Evolutionary conservation across 2,113 vertebrate species (phyloP).

Genomic region (Brienomyrus longianalis): DNA sequence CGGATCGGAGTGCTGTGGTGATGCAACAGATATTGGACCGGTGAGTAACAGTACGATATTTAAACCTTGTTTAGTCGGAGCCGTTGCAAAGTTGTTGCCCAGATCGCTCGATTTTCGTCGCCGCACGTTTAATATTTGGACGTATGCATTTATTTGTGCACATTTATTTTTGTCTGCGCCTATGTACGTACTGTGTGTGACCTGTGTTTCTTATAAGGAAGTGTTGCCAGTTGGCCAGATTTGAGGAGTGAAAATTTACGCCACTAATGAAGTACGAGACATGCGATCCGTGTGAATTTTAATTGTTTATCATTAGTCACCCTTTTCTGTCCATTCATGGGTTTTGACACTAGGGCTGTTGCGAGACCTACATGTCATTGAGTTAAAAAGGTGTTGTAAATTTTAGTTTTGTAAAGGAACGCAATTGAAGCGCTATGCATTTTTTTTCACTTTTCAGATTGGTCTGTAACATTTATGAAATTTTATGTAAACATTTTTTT

Average conservation of each 20-base stretch:
- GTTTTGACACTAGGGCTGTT: not conserved
- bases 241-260: not conserved
- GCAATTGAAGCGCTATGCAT: not conserved
- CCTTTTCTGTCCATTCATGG: not conserved
- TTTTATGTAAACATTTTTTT: not conserved
- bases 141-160: not conserved
- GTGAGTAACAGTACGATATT: slow-evolving; percentile 54
- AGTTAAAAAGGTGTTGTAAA: not conserved
- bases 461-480: not conserved
- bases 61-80: too few species aligned
- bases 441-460: not conserved
- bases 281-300: not conserved
- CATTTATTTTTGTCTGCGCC: not conserved
- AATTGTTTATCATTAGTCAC: not conserved
- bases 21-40: slow-evolving; percentile 66
- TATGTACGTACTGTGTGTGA: not conserved
- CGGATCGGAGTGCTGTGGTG: slow-evolving; percentile 51
- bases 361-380: not conserved
- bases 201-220: not conserved
- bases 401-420: not conserved
- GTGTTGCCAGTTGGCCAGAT: not conserved
- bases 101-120: not conserved
- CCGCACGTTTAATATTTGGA: not conserved
- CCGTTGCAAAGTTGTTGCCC: not conserved
- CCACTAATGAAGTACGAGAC: not conserved